Evolutionary conservation across 2,888 invertebrate genomes (phyloP).

Genomic region (Heteropelma amictum): DNA sequence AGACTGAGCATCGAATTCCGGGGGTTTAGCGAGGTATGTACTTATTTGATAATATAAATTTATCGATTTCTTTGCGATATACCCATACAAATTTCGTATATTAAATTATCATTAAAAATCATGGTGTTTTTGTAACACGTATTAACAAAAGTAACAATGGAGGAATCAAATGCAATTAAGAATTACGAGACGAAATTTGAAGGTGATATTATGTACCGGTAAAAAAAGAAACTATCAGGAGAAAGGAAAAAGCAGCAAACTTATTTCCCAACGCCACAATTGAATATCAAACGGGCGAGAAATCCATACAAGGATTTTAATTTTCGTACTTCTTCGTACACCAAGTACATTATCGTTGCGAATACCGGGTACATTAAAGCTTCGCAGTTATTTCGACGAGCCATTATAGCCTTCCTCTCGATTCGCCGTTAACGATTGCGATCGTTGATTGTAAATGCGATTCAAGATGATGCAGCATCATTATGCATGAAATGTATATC

Average conservation of each 20-base stretch:
- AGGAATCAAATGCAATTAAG: not conserved
- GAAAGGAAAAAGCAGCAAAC: no score
- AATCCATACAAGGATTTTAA: not conserved
- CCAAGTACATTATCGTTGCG: not conserved
- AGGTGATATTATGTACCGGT: no score
- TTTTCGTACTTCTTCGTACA: conserved; percentile 3
- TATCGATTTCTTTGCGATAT: no score
- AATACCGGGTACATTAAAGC: conserved; percentile 1
- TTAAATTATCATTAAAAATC: not conserved
- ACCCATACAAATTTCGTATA: no score
- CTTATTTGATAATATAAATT: not conserved
- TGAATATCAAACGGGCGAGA: no score
- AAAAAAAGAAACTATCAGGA: no score
- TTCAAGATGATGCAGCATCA: conserved; percentile 42
- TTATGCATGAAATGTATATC: conserved; percentile 30
- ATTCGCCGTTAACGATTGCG: conserved; percentile 25
- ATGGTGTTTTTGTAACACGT: no score
- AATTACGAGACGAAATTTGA: no score
- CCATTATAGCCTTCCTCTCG: conserved; percentile 20
- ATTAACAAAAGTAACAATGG: not conserved
- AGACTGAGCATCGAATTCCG: not conserved
- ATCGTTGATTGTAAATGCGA: conserved; percentile 25
- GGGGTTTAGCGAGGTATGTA: conserved; percentile 9
- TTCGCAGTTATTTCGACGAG: conserved; percentile 15
- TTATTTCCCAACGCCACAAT: no score